Evolutionary conservation across 2,113 vertebrate genomes (phyloP), one percentile per base, ranked within the genome.

Genomic region (Cololabis saira): DNA sequence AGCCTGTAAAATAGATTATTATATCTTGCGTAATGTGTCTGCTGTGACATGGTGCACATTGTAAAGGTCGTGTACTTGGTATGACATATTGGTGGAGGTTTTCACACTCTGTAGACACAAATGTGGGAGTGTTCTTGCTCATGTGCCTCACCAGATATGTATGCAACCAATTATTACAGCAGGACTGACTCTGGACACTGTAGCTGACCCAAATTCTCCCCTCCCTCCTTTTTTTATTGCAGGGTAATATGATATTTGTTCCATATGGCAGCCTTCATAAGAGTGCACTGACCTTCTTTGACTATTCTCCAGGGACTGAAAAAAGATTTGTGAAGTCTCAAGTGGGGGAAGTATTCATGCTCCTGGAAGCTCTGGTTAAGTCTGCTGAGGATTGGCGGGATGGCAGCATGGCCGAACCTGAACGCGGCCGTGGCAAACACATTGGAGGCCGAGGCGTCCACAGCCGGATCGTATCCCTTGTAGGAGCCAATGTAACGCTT

Each of bases 401-500:
- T 90, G 1, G 94, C 94, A 45, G 93, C 92, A 0, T 99, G 98
- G 63, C 96, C 98, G 4, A 98, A 99, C 73, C 98, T 95, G 90
- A 99, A 99, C 13, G 97, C 98, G 0, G 98, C 97, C 0, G 97
- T 99, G 64, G 96, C 88, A 76, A 99, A 99, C 63, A 99, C 73
- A 0, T 98, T 99, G 64, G 97, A 93, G 24, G 94, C 89, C 0
- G 95, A 95, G 13, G 96, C 96, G 79, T 99, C 91, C 47, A 91
- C 3, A 0, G 87, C 73, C 19, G 93, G 81, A 82, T 96, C 70
- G 1, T 99, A 96, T 60, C 95, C 95, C 63, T 43, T 11, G 48
- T 98, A 97, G 47, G 69, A 78, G 19, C 96, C 96, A 42, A 98
- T 79, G 14, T 95, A 90, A 59, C 81, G 78, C 63, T 92, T 67